Percentiles rank a stretch among this genome's conserved stretches.
phyloP scores from a whole-genome alignment of 2,888 invertebrate species.

The Gasteruption jaculator region DNA sequence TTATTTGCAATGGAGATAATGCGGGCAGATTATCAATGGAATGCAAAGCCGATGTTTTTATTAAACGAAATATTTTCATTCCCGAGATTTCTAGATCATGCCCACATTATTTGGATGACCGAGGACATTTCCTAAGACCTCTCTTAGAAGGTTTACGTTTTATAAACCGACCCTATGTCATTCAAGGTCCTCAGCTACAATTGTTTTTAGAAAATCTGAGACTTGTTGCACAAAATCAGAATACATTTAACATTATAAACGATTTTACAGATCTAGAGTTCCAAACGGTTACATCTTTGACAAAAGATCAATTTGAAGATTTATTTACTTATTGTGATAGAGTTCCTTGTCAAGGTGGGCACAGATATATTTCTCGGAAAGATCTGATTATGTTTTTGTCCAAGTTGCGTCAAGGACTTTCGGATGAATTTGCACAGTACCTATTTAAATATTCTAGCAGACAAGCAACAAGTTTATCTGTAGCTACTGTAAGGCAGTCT shows the following conservation, averaged over 20 bases:
- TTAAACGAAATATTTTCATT: slow-evolving; percentile 2
- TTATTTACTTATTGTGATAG: slow-evolving; percentile 20
- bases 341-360: slow-evolving; percentile 12
- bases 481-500: background rate
- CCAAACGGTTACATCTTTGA: slow-evolving; percentile 17
- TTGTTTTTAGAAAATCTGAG: background rate
- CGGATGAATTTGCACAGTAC: slow-evolving; percentile 1
- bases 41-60: slow-evolving; percentile 1
- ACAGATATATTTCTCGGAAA: slow-evolving; percentile 13
- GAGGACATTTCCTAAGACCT: background rate
- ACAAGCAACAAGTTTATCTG: slow-evolving; percentile 4
- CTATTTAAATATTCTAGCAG: slow-evolving; percentile 5
- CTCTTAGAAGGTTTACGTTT: slow-evolving; percentile 1
- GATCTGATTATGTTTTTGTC: slow-evolving; percentile 14
- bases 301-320: slow-evolving; percentile 21
- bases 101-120: slow-evolving; percentile 3
- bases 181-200: slow-evolving; percentile 1
- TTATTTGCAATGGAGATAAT: no score
- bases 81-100: background rate
- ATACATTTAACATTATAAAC: background rate
- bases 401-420: slow-evolving; percentile 6
- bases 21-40: slow-evolving; percentile 2
- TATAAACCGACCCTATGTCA: slow-evolving; percentile 3
- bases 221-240: slow-evolving; percentile 1
- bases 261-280: no score